Conservation (phyloP, 2,113 vertebrate species). For the Kryptolebias marmoratus region DNA sequence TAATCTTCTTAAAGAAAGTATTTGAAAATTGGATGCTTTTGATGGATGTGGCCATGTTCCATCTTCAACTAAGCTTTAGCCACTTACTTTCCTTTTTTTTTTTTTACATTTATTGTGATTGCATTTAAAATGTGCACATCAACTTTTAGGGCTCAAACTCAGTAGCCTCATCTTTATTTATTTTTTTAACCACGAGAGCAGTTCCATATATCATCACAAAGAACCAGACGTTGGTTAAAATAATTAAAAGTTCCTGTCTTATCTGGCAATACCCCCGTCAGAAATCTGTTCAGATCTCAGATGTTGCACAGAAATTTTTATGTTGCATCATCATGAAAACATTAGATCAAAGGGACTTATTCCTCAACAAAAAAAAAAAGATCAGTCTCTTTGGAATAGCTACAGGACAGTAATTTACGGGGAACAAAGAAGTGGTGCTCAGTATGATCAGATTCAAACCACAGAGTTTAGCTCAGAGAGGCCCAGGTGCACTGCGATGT, state of each 20-base stretch:
- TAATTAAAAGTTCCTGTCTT: constrained; percentile 55
- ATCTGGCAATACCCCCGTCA: constrained; percentile 36
- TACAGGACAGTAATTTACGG: constrained; percentile 38
- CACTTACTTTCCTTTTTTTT: background rate
- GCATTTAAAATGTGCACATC: constrained; percentile 26
- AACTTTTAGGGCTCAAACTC: constrained; percentile 20
- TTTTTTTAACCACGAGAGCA: constrained; percentile 33
- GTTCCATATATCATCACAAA: constrained; percentile 31
- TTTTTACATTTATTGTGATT: constrained; percentile 43
- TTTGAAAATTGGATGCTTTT: constrained; percentile 40
- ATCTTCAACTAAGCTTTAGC: constrained; percentile 21
- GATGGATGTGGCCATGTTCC: constrained; percentile 21
- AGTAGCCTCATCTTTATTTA: background rate
- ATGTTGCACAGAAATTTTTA: constrained; percentile 69
- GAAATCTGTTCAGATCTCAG: constrained; percentile 67
- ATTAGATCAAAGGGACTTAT: constrained; percentile 65
- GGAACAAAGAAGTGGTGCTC: constrained; percentile 48
- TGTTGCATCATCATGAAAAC: constrained; percentile 73
- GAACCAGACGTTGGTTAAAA: constrained; percentile 55
- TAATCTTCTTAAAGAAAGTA: constrained; percentile 36
- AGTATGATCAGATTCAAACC: constrained; percentile 19
- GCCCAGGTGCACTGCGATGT: constrained; percentile 15
- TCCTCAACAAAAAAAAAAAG: constrained; percentile 54
- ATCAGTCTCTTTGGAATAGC: constrained; percentile 56
- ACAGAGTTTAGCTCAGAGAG: constrained; percentile 16